A percentile compares a stretch with the other conserved stretches of the same genome.
These are phyloP conservation scores for Chrysopilus asiliformis DNA, from an alignment of 2,888 invertebrate species.

Conservation along the genomic window DNA sequence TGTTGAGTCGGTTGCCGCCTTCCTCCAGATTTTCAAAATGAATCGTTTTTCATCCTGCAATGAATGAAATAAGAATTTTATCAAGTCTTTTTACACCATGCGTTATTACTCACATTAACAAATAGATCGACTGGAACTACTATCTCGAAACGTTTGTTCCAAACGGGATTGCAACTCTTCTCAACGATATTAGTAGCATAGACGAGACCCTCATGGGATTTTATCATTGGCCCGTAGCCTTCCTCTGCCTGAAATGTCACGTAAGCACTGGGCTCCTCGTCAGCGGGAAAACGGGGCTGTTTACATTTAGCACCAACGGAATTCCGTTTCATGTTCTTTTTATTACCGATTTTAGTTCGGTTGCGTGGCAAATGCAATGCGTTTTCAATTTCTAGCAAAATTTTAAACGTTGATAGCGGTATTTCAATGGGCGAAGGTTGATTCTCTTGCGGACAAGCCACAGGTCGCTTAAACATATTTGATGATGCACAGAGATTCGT, in stretches of 20 bases:
- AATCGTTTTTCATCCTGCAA: conserved; percentile 42
- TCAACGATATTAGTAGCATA: conserved; percentile 40
- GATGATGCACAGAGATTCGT: neutral
- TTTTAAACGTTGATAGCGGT: conserved; percentile 36
- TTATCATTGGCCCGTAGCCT: conserved; percentile 22
- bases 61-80: conserved; percentile 9
- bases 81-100: too few relatives aligned
- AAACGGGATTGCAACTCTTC: conserved; percentile 40
- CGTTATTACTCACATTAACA: conserved; percentile 38
- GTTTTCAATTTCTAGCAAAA: conserved; percentile 40
- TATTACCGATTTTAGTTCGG: conserved; percentile 28
- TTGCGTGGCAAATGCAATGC: conserved; percentile 43
- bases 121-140: conserved; percentile 38
- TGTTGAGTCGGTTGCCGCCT: conserved; percentile 35
- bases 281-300: conserved; percentile 26
- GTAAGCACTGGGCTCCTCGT: conserved; percentile 43
- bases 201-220: conserved; percentile 33
- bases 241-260: conserved; percentile 43
- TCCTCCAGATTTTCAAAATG: conserved; percentile 48
- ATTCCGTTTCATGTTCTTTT: conserved; percentile 25
- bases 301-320: conserved; percentile 19
- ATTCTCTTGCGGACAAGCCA: neutral
- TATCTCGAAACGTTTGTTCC: conserved; percentile 42
- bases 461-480: neutral
- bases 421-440: neutral